phyloP scores from a whole-genome alignment of 1,140 invertebrate species.

The Dendrolimus kikuchii region DNA sequence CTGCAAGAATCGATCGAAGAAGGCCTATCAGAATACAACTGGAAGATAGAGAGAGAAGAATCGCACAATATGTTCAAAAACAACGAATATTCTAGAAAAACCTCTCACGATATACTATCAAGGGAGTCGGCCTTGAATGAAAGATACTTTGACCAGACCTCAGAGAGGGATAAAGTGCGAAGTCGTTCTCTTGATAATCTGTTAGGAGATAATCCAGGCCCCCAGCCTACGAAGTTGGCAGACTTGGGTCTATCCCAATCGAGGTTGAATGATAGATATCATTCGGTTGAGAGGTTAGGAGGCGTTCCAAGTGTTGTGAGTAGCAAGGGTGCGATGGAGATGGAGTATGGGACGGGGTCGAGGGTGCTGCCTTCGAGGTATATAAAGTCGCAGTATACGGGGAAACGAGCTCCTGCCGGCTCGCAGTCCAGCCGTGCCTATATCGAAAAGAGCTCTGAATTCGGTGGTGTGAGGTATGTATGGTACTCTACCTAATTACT shows the following conservation, averaged over 20 bases:
- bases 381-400: conserved; percentile 89
- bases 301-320: conserved; percentile 66
- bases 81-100: conserved; percentile 74
- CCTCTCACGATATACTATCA: conserved; percentile 84
- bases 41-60: conserved; percentile 55
- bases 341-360: conserved; percentile 65
- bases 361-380: conserved; percentile 81
- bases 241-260: conserved; percentile 86
- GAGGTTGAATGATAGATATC: conserved; percentile 89
- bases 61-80: conserved; percentile 29
- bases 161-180: conserved; percentile 77
- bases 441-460: conserved; percentile 84
- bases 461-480: conserved; percentile 76
- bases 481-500: too few relatives aligned
- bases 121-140: conserved; percentile 90
- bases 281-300: conserved; percentile 83
- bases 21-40: conserved; percentile 60
- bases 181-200: conserved; percentile 89
- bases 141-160: conserved; percentile 85
- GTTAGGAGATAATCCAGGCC: conserved; percentile 71
- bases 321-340: conserved; percentile 50
- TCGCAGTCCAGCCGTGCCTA: conserved; percentile 89
- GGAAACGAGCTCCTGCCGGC: conserved; percentile 81
- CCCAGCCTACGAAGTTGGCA: conserved; percentile 74
- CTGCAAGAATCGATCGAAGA: conserved; percentile 62